Percentiles rank a stretch among this genome's conserved stretches.
phyloP scores from a whole-genome alignment of 2,113 vertebrate species.

The Tautogolabrus adspersus region DNA sequence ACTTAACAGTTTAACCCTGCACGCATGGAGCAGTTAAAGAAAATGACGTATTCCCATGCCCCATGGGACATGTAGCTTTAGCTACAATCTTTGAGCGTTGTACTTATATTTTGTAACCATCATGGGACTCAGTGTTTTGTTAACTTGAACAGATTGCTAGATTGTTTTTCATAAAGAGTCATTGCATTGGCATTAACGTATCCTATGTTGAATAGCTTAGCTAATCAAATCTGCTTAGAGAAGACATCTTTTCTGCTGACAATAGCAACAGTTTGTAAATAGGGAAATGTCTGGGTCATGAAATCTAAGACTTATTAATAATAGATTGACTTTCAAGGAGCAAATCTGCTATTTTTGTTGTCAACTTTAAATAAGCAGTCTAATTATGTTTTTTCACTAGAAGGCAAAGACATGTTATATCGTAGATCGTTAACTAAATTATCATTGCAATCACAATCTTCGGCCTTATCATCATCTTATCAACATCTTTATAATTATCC shows the following conservation, averaged over 20 bases:
- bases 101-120: background rate
- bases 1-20: no score
- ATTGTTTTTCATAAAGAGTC: no score
- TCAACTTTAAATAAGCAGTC: no score
- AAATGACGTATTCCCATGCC: no score
- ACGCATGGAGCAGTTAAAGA: no score
- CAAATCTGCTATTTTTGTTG: background rate
- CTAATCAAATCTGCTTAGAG: background rate
- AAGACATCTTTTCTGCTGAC: background rate
- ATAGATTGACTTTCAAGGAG: background rate
- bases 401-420: background rate
- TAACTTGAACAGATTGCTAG: background rate
- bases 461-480: background rate
- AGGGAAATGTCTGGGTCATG: background rate
- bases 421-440: background rate
- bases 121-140: background rate
- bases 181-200: background rate
- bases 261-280: background rate
- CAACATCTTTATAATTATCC: slow-evolving; percentile 15
- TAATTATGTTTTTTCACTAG: background rate
- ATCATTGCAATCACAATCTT: background rate
- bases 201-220: background rate
- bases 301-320: background rate
- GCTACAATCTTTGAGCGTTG: background rate
- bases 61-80: no score